Evolutionary conservation across 2,888 invertebrate genomes (phyloP).

Genomic region (Phaedon cochleariae): DNA sequence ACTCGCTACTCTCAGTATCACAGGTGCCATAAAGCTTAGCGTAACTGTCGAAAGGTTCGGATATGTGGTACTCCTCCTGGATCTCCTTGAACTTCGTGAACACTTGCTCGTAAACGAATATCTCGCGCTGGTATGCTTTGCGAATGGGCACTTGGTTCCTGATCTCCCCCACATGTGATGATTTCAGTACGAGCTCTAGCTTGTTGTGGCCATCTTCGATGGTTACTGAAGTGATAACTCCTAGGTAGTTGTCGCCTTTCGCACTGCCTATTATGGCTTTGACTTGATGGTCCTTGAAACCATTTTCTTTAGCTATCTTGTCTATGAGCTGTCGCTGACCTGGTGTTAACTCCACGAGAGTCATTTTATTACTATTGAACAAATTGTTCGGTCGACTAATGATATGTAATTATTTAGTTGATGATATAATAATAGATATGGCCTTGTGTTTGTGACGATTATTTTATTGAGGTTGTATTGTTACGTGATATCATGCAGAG

Average conservation of each 20-base stretch:
- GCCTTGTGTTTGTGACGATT: background rate
- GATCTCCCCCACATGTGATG: slow-evolving; percentile 42
- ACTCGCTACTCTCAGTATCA: slow-evolving; percentile 29
- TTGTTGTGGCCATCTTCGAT: slow-evolving; percentile 21
- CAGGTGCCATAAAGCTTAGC: slow-evolving; percentile 31
- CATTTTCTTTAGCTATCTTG: slow-evolving; percentile 20
- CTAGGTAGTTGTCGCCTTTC: slow-evolving; percentile 39
- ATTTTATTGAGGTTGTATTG: too few species aligned
- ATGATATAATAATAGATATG: too few species aligned
- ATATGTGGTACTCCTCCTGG: slow-evolving; percentile 31
- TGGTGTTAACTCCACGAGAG: slow-evolving; percentile 2
- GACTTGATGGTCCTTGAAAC: slow-evolving; percentile 8
- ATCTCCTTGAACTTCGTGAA: slow-evolving; percentile 41
- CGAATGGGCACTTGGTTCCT: slow-evolving; percentile 42
- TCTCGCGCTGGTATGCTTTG: slow-evolving; percentile 47
- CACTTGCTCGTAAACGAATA: slow-evolving; percentile 47
- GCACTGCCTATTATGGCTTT: background rate
- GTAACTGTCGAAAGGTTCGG: slow-evolving; percentile 9
- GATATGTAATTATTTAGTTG: too few species aligned
- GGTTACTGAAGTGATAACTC: slow-evolving; percentile 36
- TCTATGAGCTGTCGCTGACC: slow-evolving; percentile 18
- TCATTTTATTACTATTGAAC: background rate
- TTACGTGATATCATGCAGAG: too few species aligned
- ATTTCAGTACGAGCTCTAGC: slow-evolving; percentile 49
- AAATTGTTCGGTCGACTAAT: background rate